Conservation (phyloP, 2,888 invertebrate genomes). For the Tineola bisselliella region DNA sequence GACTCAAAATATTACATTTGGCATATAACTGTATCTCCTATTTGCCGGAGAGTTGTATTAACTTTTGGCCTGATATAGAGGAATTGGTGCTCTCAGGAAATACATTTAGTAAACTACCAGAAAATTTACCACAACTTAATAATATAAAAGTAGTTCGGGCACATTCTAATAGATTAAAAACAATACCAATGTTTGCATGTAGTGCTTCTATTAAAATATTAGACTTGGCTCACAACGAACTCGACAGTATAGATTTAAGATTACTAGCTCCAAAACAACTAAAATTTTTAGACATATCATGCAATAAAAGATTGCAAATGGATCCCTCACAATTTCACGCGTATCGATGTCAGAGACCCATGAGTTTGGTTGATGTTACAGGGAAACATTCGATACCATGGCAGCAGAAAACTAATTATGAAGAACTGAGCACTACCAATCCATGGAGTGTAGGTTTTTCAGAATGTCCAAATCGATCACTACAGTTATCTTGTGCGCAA, state of each 20-base stretch:
- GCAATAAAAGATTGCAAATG: constrained; percentile 82
- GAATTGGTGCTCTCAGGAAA: constrained; percentile 87
- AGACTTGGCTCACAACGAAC: constrained; percentile 86
- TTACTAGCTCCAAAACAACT: constrained; percentile 82
- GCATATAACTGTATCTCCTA: constrained; percentile 81
- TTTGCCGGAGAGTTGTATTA: constrained; percentile 78
- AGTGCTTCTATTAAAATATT: constrained; percentile 79
- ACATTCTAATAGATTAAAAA: constrained; percentile 82
- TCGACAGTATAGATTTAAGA: constrained; percentile 81
- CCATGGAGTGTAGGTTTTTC: constrained; percentile 88
- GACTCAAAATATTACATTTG: constrained; percentile 76
- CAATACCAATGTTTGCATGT: constrained; percentile 80
- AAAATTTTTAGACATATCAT: constrained; percentile 86
- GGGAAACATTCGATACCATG: constrained; percentile 79
- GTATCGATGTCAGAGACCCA: constrained; percentile 80
- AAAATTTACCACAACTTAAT: constrained; percentile 75
- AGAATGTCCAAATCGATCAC: constrained; percentile 79
- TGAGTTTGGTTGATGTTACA: constrained; percentile 86
- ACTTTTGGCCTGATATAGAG: constrained; percentile 81
- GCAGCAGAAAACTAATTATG: constrained; percentile 55
- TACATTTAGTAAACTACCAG: constrained; percentile 77
- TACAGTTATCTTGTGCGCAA: constrained; percentile 81
- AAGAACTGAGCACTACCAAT: constrained; percentile 66
- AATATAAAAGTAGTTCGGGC: constrained; percentile 80
- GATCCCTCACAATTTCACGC: constrained; percentile 84